phyloP scores from a whole-genome alignment of 2,888 invertebrate species.

The Palloptera scutellata region DNA sequence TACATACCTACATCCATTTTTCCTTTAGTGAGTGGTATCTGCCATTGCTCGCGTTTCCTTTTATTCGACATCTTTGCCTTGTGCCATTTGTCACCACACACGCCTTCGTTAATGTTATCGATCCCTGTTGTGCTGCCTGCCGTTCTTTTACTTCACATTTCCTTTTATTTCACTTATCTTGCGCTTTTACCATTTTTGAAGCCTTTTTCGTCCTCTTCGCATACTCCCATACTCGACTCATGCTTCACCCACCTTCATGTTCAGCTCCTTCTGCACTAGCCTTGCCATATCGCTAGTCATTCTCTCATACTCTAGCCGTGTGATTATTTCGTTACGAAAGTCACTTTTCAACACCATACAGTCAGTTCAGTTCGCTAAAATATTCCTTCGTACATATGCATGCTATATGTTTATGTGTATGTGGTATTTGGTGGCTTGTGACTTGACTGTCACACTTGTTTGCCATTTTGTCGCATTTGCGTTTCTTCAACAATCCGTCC shows the following conservation, averaged over 20 bases:
- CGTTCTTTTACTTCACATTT: background rate
- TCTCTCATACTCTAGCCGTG: background rate
- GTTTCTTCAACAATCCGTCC: background rate
- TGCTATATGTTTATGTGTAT: too few species aligned
- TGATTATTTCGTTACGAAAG: background rate
- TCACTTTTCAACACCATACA: background rate
- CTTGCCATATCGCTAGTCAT: background rate
- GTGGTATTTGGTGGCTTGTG: background rate
- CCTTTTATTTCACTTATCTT: background rate
- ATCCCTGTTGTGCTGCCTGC: background rate
- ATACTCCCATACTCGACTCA: background rate
- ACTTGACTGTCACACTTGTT: background rate
- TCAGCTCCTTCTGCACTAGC: background rate
- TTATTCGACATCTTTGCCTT: background rate
- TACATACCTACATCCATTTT: background rate
- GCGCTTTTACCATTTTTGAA: background rate
- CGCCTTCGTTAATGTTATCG: conserved; percentile 15
- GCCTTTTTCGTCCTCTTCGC: background rate
- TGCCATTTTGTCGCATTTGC: background rate
- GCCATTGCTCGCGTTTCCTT: background rate
- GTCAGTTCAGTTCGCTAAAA: too few species aligned
- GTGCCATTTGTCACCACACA: background rate
- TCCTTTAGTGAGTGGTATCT: background rate
- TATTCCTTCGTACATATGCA: too few species aligned
- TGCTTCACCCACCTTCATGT: background rate